These are phyloP conservation scores for Platycnemis pennipes DNA, from an alignment of 2,888 invertebrate species.

Conservation along the genomic window DNA sequence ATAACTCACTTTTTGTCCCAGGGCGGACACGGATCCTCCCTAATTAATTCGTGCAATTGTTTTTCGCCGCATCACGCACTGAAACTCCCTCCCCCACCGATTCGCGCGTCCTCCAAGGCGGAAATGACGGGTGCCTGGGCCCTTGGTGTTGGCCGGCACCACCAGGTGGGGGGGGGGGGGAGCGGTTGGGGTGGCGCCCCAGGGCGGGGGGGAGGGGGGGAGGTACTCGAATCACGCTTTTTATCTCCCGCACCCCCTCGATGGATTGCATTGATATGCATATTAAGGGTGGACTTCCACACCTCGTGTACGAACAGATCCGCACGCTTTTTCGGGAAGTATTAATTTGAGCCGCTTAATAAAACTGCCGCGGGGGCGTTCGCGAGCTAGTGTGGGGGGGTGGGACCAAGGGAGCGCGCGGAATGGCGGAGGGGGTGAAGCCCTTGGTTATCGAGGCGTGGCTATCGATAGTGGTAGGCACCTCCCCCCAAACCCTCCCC, in stretches of 20 bases:
- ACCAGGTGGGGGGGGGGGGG: no score
- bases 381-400: not conserved
- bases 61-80: no score
- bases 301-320: conserved; percentile 48
- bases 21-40: no score
- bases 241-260: not conserved
- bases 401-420: not conserved
- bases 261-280: conserved; percentile 54
- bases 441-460: conserved; percentile 10
- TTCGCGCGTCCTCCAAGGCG: no score
- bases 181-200: no score
- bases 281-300: conserved; percentile 38
- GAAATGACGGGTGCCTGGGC: no score
- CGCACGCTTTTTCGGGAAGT: conserved; percentile 10
- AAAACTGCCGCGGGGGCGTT: not conserved
- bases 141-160: no score
- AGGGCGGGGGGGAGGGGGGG: no score
- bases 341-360: conserved; percentile 58
- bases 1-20: no score
- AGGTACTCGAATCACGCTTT: not conserved
- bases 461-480: not conserved
- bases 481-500: not conserved
- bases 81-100: no score
- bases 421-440: not conserved
- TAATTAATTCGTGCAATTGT: no score